Base-by-base conservation (phyloP, 2,797 vertebrate species). In the Hippoglossus hippoglossus region DNA sequence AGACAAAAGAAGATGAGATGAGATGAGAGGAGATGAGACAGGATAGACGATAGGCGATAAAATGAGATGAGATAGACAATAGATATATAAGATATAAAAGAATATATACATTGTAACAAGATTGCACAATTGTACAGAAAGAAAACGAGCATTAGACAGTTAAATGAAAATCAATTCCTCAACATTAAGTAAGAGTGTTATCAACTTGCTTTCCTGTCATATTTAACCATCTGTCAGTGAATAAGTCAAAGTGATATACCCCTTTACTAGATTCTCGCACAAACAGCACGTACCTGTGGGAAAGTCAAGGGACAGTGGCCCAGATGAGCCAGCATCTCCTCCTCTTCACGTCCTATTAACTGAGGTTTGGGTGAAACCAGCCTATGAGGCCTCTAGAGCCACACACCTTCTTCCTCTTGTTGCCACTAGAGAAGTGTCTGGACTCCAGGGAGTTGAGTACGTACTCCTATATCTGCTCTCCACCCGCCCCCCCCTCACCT, bases 211-310 rank as follows among this genome's bases (percentile, higher is more conserved):
- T 39, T 46, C 15, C 15, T 46, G 18, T 19, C 44, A 46, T 7
- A 19, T 46, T 16, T 31, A 5, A 12, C 15, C 57, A 24, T 24
- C 8, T 50, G 56, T 57, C 21, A 6, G 13, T 53, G 24, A 57
- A 25, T 63, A 41, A 64, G 39, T 18, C 8, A 22, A 25, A 6
- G 36, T 6, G 18, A 54, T 53, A 31, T 9, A 25, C 22, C 2
- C 16, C 12, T 12, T 39, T 12, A 39, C 11, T 13, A 13, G 36
- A 39, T 12, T 4, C 36, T 39, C 36, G 13, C 36, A 12, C 53
- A 18, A 16, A 47, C 39, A 6, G 1, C 47, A 10, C 88, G 57
- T 89, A 94, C 89, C 91, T 90, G 89, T 73, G 79, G 81, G 44
- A 74, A 61, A 28, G 56, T 77, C 67, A 74, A 49, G 31, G 79